Evolutionary conservation across 2,113 vertebrate genomes (phyloP).

Genomic region (Sakesphorus luctuosus): DNA sequence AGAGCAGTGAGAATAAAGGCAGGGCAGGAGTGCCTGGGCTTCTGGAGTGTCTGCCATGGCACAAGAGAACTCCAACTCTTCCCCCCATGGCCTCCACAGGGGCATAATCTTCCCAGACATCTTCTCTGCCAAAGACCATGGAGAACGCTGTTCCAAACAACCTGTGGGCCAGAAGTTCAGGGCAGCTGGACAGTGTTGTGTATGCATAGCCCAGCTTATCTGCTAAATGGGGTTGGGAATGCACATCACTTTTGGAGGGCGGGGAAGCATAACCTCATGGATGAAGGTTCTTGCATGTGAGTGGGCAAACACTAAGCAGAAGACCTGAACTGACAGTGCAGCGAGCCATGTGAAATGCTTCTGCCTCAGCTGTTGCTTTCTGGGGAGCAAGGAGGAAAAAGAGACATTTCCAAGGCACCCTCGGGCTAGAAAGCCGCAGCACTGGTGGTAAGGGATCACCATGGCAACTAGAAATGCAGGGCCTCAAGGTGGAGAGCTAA

Average conservation of each 20-base stretch:
- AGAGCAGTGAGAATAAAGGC: not conserved
- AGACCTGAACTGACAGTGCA: not conserved
- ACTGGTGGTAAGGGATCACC: not conserved
- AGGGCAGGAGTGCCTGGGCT: rapidly evolving
- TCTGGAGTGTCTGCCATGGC: rapidly evolving
- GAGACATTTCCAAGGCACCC: not conserved
- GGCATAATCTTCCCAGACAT: not conserved
- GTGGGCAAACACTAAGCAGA: not conserved
- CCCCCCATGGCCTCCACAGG: rapidly evolving
- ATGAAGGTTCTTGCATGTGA: not conserved
- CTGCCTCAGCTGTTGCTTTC: not conserved
- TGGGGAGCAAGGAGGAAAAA: not conserved
- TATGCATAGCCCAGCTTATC: not conserved
- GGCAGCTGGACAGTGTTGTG: rapidly evolving
- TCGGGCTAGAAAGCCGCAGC: rapidly evolving
- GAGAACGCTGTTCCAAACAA: not conserved
- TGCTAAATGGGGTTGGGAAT: rapidly evolving
- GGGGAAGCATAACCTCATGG: not conserved
- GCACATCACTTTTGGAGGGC: rapidly evolving
- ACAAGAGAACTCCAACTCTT: not conserved
- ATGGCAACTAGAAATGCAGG: not conserved
- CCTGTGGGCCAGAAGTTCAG: not conserved
- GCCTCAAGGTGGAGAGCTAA: conserved; percentile 29
- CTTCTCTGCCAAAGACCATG: not conserved
- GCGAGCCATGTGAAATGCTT: not conserved